Evolutionary conservation across 1,140 invertebrate genomes (phyloP).

Genomic region (Thalassaphorura encarpata): DNA sequence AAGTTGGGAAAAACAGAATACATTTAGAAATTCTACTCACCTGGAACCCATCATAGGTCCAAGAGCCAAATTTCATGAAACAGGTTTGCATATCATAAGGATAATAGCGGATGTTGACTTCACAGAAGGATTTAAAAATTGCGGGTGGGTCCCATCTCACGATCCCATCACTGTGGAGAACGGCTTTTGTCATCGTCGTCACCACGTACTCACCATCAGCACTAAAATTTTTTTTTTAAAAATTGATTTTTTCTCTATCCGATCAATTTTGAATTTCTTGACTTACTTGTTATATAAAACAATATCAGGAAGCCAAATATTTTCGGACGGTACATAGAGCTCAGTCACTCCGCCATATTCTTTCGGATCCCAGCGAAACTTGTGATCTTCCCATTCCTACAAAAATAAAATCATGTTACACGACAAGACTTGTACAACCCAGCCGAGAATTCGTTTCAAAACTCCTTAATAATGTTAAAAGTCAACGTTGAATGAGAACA

Average conservation of each 20-base stretch:
- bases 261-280: neutral
- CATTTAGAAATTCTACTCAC: conserved; percentile 44
- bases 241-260: neutral
- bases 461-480: too few species aligned
- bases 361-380: conserved; percentile 87
- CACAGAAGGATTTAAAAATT: conserved; percentile 97
- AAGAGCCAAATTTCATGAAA: conserved; percentile 94
- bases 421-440: too few species aligned
- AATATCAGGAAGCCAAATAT: conserved; percentile 91
- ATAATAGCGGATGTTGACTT: conserved; percentile 92
- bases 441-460: too few species aligned
- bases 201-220: conserved; percentile 97
- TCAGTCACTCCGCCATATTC: conserved; percentile 92
- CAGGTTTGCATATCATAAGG: conserved; percentile 95
- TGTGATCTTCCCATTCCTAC: conserved; percentile 95
- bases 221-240: conserved; percentile 44
- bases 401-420: too few species aligned
- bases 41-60: conserved; percentile 95
- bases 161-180: conserved; percentile 76
- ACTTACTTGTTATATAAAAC: conserved; percentile 87
- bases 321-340: conserved; percentile 82
- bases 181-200: conserved; percentile 95
- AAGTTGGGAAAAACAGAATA: too few species aligned
- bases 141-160: conserved; percentile 87
- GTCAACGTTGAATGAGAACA: too few species aligned